Percentiles rank a stretch among this genome's conserved stretches.
These are phyloP conservation scores for Gymnarchus niloticus DNA, from an alignment of 2,113 vertebrate genomes.

Conservation along the genomic window DNA sequence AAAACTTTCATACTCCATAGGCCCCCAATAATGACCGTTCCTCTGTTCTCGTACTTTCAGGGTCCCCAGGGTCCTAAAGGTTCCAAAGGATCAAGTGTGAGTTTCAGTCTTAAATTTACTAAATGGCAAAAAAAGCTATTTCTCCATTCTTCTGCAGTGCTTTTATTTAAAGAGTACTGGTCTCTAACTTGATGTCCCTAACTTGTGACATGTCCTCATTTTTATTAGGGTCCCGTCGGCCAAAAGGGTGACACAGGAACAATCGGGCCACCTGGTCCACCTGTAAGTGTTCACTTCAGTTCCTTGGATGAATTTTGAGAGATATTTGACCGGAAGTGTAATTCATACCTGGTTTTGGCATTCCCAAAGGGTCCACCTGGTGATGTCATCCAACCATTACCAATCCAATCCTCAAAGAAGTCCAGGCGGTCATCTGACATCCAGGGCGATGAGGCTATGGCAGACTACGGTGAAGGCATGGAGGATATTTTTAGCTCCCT, in stretches of 20 bases:
- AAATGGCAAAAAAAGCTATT: neutral
- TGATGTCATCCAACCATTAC: constrained; percentile 89
- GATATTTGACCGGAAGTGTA: neutral
- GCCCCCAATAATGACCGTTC: neutral
- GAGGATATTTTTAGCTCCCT: constrained; percentile 91
- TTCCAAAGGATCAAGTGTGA: constrained; percentile 85
- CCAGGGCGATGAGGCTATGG: constrained; percentile 70
- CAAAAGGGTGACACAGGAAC: constrained; percentile 90
- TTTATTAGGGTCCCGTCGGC: constrained; percentile 74
- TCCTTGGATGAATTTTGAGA: neutral
- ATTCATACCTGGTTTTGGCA: neutral
- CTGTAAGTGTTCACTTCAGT: constrained; percentile 66
- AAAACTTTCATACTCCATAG: neutral
- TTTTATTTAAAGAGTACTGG: too few species aligned
- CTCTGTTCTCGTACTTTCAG: constrained; percentile 51
- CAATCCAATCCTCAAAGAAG: constrained; percentile 77
- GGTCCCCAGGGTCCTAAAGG: constrained; percentile 90
- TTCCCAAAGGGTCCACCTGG: constrained; percentile 81
- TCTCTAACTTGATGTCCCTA: neutral
- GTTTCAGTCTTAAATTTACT: constrained; percentile 45
- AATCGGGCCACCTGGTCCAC: constrained; percentile 83
- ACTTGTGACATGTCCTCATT: constrained; percentile 10
- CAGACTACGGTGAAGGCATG: constrained; percentile 85
- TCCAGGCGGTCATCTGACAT: constrained; percentile 76
- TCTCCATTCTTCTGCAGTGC: neutral